These are phyloP conservation scores for Actenoides lindsayi DNA, from an alignment of 2,113 vertebrate genomes.

Conservation along the genomic window DNA sequence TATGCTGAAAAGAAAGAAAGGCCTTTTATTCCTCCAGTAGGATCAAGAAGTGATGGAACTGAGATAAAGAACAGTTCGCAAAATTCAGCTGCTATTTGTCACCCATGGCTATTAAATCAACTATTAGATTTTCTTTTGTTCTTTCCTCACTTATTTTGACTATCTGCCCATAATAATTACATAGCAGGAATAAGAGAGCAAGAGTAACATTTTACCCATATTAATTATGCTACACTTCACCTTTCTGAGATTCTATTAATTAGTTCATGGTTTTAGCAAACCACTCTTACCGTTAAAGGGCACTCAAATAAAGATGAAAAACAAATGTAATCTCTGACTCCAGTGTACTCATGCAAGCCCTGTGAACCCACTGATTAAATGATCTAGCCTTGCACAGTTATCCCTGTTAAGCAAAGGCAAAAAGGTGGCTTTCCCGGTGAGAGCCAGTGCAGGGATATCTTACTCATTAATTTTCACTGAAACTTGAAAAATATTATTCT, in stretches of 20 bases:
- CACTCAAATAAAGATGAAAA: not conserved
- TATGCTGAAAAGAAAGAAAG: not conserved
- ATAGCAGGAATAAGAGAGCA: not conserved
- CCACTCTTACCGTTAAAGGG: not conserved
- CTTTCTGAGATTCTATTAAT: slow-evolving; percentile 16
- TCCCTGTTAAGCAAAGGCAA: not conserved
- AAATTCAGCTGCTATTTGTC: not conserved
- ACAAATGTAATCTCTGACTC: not conserved
- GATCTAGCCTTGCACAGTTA: not conserved
- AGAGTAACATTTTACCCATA: not conserved
- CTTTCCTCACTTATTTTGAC: not conserved
- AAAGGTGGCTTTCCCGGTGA: not conserved
- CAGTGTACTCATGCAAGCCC: not conserved
- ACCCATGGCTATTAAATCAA: not conserved
- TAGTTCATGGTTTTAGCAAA: not conserved
- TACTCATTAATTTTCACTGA: not conserved
- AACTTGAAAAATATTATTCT: not conserved
- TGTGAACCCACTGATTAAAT: not conserved
- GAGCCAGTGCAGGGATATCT: not conserved
- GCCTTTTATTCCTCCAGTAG: not conserved
- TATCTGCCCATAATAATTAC: not conserved
- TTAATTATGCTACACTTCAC: not conserved
- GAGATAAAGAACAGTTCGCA: not conserved
- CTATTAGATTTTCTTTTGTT: not conserved
- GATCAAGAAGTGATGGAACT: not conserved